These are phyloP conservation scores for Hassar affinis DNA, from an alignment of 2,113 vertebrate species.

Conservation along the genomic window DNA sequence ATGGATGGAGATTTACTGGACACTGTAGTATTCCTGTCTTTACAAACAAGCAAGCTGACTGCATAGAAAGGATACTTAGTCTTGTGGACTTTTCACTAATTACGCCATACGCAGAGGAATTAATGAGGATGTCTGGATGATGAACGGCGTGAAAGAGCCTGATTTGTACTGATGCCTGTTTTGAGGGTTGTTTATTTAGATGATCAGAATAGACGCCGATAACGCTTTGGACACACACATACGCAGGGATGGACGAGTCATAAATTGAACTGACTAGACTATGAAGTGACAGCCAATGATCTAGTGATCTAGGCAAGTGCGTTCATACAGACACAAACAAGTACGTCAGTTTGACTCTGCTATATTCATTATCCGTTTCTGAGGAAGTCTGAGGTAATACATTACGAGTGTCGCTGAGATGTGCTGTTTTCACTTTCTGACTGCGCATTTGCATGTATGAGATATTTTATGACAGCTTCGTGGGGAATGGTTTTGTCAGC, in stretches of 20 bases:
- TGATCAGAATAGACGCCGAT: background rate
- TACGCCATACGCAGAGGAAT: background rate
- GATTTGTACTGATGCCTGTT: background rate
- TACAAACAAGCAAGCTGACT: too few species aligned
- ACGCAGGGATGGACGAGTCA: background rate
- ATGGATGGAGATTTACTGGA: slow-evolving; percentile 18
- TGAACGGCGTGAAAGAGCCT: slow-evolving; percentile 6
- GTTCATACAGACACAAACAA: background rate
- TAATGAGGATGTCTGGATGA: slow-evolving; percentile 30
- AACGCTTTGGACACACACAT: background rate
- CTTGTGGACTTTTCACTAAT: slow-evolving; percentile 18
- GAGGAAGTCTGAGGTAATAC: background rate
- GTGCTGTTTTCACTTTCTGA: background rate
- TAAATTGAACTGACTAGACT: background rate
- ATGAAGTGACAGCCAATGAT: background rate
- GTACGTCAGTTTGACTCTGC: background rate
- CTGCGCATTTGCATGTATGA: background rate
- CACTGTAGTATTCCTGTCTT: background rate
- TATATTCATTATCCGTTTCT: background rate
- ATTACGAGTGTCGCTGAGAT: background rate
- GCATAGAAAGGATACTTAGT: background rate
- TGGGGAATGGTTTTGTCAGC: too few species aligned
- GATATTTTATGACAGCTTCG: background rate
- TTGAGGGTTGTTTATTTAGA: background rate
- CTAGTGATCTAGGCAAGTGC: background rate